phyloP scores from a whole-genome alignment of 2,113 vertebrate genomes.

The Calyptomena viridis region DNA sequence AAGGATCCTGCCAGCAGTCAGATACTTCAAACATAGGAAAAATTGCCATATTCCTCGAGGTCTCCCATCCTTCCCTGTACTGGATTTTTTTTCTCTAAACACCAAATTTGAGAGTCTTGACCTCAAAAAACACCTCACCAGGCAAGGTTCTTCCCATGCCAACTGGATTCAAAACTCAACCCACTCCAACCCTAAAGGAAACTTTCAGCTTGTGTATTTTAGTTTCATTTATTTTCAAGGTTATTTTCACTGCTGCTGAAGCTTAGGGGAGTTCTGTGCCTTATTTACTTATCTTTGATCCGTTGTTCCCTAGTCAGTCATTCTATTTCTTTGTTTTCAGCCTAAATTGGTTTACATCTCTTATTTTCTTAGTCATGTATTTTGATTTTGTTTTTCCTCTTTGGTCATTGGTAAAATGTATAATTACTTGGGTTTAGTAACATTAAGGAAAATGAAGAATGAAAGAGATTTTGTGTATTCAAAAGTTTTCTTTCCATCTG shows the following conservation, averaged over 20 bases:
- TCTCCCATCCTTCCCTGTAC: slow-evolving; percentile 9
- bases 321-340: not conserved
- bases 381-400: slow-evolving; percentile 9
- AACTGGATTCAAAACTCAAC: not conserved
- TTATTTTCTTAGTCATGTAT: not conserved
- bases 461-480: not conserved
- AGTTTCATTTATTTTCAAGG: slow-evolving; percentile 34
- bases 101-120: slow-evolving; percentile 1
- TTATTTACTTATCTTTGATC: slow-evolving; percentile 51
- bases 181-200: slow-evolving; percentile 11
- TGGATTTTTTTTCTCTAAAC: not conserved
- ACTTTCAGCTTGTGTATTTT: not conserved
- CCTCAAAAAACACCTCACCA: slow-evolving; percentile 26
- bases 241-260: slow-evolving; percentile 15
- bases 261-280: slow-evolving; percentile 8
- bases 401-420: not conserved
- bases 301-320: not conserved
- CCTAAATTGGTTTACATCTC: not conserved
- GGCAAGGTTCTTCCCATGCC: slow-evolving; percentile 19
- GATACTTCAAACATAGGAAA: slow-evolving; percentile 35
- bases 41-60: slow-evolving; percentile 52
- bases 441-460: not conserved
- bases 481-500: not conserved
- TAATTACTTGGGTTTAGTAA: not conserved
- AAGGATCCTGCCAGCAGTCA: slow-evolving; percentile 36